Evolutionary conservation across 64 coral and sea anemone species (phyloP), one percentile per base, ranked within the genome.

Genomic region (Montipora foliosa): DNA sequence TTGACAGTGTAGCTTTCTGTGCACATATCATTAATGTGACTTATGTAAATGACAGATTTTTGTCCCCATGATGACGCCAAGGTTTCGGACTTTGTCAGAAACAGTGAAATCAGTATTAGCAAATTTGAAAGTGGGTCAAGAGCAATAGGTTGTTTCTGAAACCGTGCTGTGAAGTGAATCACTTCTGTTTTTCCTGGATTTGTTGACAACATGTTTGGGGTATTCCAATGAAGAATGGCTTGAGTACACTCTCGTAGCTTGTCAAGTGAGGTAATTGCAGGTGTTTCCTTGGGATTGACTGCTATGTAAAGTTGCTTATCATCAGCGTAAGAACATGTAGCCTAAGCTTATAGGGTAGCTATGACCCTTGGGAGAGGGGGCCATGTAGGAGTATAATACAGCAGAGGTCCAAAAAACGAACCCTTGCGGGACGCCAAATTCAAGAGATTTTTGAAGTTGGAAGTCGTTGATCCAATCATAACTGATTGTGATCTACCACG

Each of bases 1-100:
- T 91, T 2, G 53, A 9, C 3, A 67, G 37, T 20, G 14, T 24
- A 22, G 89, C 60, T 91, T 81, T 91, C 78, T 73, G n/a, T 81
- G 66, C 89, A 91, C 45, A 91, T 71, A 4, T 81, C 58, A 48
- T 91, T 91, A 15, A 91, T 81, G 11, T 91, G 77, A 49, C 68
- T 81, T n/a, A n/a, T n/a, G 77, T 82, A 24, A 91, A 81, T 3
- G 89, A 64, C 37, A 91, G 44, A 19, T 68, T 81, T 48, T 47
- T 90, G 13, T 91, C n/a, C n/a, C 77, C 59, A 81, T 81, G 20
- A 49, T 68, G 11, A 80, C 22, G 8, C 88, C 88, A 90, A 90
- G n/a, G n/a, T n/a, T n/a, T n/a, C n/a, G n/a, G n/a, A n/a, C n/a
- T n/a, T n/a, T n/a, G n/a, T n/a, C n/a, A 53, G 51, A 53, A 53